Conservation (phyloP, 2,113 vertebrate genomes). For the Gobius niger region DNA sequence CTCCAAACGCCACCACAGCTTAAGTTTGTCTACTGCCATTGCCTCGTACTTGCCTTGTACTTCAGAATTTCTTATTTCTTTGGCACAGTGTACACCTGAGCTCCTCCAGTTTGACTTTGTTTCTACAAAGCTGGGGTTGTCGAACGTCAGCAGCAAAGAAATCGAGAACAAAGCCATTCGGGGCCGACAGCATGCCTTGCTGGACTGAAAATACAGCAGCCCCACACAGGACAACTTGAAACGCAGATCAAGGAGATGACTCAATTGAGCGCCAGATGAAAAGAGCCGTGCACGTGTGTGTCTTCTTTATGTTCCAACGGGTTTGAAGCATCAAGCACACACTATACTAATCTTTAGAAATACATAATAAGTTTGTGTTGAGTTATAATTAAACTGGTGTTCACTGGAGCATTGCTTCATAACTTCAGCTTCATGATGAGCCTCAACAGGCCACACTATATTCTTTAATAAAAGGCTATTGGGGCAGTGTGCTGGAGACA, state of each 20-base stretch:
- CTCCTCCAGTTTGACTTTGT: slow-evolving; percentile 36
- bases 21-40: slow-evolving; percentile 22
- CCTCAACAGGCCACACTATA: slow-evolving; percentile 43
- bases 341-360: slow-evolving; percentile 32
- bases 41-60: slow-evolving; percentile 23
- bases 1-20: slow-evolving; percentile 17
- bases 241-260: slow-evolving; percentile 64
- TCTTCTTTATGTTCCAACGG: slow-evolving; percentile 25
- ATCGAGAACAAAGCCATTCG: slow-evolving; percentile 53
- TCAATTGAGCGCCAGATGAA: slow-evolving; percentile 55
- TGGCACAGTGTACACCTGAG: slow-evolving; percentile 33
- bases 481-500: slow-evolving; percentile 35
- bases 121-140: slow-evolving; percentile 26
- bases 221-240: slow-evolving; percentile 59
- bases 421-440: slow-evolving; percentile 53
- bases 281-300: slow-evolving; percentile 23
- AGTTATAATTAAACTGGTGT: slow-evolving; percentile 55
- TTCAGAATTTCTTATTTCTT: slow-evolving; percentile 12
- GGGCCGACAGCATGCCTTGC: slow-evolving; percentile 39
- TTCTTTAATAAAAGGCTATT: slow-evolving; percentile 50
- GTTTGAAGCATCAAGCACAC: slow-evolving; percentile 34
- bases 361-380: slow-evolving; percentile 52
- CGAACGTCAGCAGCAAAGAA: slow-evolving; percentile 45
- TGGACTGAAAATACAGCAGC: slow-evolving; percentile 44
- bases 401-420: slow-evolving; percentile 51